Conservation (phyloP, 2,797 vertebrate species). For the Delichon dasypus region DNA sequence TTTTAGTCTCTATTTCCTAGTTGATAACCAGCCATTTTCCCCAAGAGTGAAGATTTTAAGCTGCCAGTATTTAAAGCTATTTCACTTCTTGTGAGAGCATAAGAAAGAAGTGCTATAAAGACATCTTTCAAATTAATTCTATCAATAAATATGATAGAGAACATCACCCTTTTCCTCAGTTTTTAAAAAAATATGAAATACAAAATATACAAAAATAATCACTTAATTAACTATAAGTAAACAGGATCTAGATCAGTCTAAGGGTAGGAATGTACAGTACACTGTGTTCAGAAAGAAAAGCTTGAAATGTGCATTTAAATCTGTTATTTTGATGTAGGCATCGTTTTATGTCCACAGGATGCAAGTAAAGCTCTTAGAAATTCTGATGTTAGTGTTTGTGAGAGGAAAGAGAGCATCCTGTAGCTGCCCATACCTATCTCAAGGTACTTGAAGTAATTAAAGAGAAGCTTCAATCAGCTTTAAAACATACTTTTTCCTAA, state of each 20-base stretch:
- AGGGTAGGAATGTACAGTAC: not conserved
- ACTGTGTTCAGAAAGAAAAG: not conserved
- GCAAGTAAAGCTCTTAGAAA: not conserved
- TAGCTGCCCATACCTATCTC: not conserved
- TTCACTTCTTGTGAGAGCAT: not conserved
- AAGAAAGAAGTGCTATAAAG: not conserved
- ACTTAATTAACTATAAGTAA: not conserved
- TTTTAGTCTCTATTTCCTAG: constrained; percentile 15
- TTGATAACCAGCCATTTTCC: not conserved
- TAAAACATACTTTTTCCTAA: not conserved
- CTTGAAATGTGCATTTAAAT: not conserved
- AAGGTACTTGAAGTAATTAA: not conserved
- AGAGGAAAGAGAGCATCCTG: not conserved
- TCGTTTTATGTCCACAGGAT: not conserved
- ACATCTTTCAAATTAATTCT: not conserved
- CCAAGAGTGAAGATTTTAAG: not conserved
- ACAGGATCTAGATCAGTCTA: not conserved
- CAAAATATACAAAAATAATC: not conserved
- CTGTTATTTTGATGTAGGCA: not conserved
- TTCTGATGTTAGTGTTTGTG: not conserved
- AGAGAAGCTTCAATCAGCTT: not conserved
- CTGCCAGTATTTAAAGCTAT: not conserved
- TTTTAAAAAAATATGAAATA: not conserved
- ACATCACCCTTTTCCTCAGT: rapidly evolving
- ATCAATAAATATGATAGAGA: not conserved